Evolutionary conservation across 2,113 vertebrate genomes (phyloP), one percentile per base, ranked within the genome.

Genomic region (Mobula birostris): DNA sequence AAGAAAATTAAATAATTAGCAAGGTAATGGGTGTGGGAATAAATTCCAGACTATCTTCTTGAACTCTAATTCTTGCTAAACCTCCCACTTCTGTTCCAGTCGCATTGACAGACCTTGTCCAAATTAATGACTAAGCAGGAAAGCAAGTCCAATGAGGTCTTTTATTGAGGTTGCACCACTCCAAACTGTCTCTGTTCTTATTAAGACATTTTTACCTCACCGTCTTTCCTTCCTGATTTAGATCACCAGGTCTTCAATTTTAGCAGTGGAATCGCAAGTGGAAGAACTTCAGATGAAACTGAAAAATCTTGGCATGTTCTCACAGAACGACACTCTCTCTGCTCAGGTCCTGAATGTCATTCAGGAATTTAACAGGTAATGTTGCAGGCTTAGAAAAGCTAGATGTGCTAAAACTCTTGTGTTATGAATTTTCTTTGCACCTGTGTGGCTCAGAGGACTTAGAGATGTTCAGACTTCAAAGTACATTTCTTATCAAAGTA

Each of bases 281-380:
- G 97, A 98, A 94, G 95, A 95, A 91, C 96, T 99, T 82, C 98
- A 98, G 95, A 94, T 96, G 77, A 97, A 97, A 95, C 97, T 99
- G 80, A 98, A 98, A 95, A 97, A 98, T 58, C 97, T 99, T 61
- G 96, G 98, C 74, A 95, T 95, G 94, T 98, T 97, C 96, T 96
- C 97, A 0, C 96, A 96, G 7, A 97, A 98, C 94, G 96, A 97
- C 0, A 96, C 96, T 63, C 97, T 98, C 0, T 96, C 97, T 21
- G 96, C 98, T 5, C 96, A 97, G 0, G 96, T 99, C 74, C 96
- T 99, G 19, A 95, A 96, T 1, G 96, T 97, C n/a, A 96, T 98
- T 93, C 98, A 96, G 95, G 98, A 98, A 14, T 98, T 98, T 95
- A 98, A 98, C 95, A 98, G 98, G 99, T 99, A 96, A 94, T 1